These are phyloP conservation scores for Hydropsyche betteni DNA, from an alignment of 2,888 invertebrate genomes.

Conservation along the genomic window DNA sequence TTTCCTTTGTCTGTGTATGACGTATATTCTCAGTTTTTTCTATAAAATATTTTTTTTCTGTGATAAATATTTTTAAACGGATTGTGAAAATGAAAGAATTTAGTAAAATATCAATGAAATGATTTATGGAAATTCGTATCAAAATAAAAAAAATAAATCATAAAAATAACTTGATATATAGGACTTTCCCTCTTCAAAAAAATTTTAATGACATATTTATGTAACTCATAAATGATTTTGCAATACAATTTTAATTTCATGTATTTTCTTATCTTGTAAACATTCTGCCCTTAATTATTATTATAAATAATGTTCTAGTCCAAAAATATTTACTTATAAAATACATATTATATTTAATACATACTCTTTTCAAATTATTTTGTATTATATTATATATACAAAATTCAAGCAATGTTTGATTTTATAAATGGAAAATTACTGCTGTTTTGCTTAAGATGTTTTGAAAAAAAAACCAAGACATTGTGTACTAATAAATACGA, in stretches of 20 bases:
- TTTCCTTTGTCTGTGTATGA: not conserved
- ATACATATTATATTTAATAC: constrained; percentile 31
- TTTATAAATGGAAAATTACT: constrained; percentile 44
- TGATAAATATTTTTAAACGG: constrained; percentile 6
- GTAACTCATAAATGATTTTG: no score
- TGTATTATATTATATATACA: constrained; percentile 43
- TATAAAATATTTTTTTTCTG: constrained; percentile 18
- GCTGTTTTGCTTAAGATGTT: constrained; percentile 47
- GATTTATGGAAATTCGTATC: no score
- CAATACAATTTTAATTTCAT: no score
- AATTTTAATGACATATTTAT: no score
- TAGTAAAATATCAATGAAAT: no score
- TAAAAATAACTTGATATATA: no score
- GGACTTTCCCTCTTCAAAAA: no score
- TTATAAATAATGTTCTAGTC: constrained; percentile 50
- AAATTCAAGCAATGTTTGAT: constrained; percentile 41
- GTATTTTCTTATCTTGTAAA: no score
- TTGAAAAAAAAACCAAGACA: not conserved
- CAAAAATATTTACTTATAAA: constrained; percentile 47
- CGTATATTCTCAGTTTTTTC: constrained; percentile 13
- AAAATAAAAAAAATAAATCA: no score
- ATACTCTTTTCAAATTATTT: constrained; percentile 40
- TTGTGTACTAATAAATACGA: constrained; percentile 13
- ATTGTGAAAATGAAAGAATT: not conserved
- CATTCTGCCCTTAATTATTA: constrained; percentile 21